Conservation (phyloP, 2,888 invertebrate species). For the Drosophila recens region DNA sequence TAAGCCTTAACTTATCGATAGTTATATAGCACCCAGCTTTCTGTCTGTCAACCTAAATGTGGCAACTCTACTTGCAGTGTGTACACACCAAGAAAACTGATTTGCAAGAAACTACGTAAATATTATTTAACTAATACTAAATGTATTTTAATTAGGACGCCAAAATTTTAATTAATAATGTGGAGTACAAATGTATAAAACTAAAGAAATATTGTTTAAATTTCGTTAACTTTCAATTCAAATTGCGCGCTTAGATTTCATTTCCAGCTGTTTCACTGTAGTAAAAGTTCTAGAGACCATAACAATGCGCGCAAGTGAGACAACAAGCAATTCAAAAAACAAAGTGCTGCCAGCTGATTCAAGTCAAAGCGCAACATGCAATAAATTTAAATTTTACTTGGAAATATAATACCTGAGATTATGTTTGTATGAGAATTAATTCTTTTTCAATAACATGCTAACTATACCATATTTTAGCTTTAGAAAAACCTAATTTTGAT, state of each 20-base stretch:
- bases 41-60: not conserved
- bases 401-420: not conserved
- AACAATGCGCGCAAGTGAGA: constrained; percentile 40
- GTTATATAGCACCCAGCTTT: constrained; percentile 23
- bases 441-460: not conserved
- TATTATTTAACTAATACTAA: too few relatives aligned
- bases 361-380: constrained; percentile 3
- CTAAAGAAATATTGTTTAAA: not conserved
- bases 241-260: constrained; percentile 44
- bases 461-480: not conserved
- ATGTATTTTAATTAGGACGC: not conserved
- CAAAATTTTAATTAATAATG: not conserved
- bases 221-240: constrained; percentile 11
- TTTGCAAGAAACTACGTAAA: not conserved
- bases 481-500: not conserved
- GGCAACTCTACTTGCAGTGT: constrained; percentile 42
- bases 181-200: not conserved
- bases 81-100: not conserved
- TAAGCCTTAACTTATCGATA: not conserved
- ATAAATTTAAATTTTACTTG: constrained; percentile 9
- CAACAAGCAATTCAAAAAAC: not conserved
- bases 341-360: constrained; percentile 35
- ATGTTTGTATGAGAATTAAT: not conserved
- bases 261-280: constrained; percentile 50
- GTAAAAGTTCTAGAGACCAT: constrained; percentile 10